Percentiles rank a stretch among this genome's conserved stretches.
phyloP scores from a whole-genome alignment of 92 coral and sea anemone genomes.

The Epizoanthus illoricatus region DNA sequence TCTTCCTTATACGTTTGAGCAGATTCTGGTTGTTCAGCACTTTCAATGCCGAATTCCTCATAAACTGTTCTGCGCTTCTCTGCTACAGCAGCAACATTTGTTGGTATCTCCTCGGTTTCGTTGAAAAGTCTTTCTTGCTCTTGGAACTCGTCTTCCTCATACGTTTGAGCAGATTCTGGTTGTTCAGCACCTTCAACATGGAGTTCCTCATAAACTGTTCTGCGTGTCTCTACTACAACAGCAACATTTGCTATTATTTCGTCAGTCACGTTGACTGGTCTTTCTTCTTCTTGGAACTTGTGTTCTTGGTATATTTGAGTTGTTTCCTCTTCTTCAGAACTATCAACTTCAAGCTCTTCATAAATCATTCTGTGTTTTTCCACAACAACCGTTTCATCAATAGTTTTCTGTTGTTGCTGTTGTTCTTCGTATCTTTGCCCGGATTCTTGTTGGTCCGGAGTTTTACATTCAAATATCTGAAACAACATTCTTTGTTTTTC shows the following conservation, averaged over 20 bases:
- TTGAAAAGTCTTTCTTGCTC: neutral
- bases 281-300: conserved; percentile 18
- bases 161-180: neutral
- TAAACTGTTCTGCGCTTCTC: conserved; percentile 2
- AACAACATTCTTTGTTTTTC: too few relatives aligned
- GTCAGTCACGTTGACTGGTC: conserved; percentile 12
- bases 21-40: neutral
- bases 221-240: conserved; percentile 6
- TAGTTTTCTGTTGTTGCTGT: conserved; percentile 1
- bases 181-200: neutral
- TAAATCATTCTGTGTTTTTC: neutral
- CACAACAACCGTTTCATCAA: conserved; percentile 22
- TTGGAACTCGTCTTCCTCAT: neutral
- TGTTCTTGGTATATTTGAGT: conserved; percentile 10
- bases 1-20: conserved; percentile 49
- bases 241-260: neutral
- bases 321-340: conserved; percentile 37
- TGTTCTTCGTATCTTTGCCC: conserved; percentile 51
- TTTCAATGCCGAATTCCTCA: conserved; percentile 1
- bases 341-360: neutral
- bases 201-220: too few relatives aligned
- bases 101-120: neutral
- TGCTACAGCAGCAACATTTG: neutral
- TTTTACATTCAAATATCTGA: neutral
- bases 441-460: neutral